Evolutionary conservation across 2,797 vertebrate species (phyloP), one percentile per base, ranked within the genome.

Genomic region (Pseudochaenichthys georgianus): DNA sequence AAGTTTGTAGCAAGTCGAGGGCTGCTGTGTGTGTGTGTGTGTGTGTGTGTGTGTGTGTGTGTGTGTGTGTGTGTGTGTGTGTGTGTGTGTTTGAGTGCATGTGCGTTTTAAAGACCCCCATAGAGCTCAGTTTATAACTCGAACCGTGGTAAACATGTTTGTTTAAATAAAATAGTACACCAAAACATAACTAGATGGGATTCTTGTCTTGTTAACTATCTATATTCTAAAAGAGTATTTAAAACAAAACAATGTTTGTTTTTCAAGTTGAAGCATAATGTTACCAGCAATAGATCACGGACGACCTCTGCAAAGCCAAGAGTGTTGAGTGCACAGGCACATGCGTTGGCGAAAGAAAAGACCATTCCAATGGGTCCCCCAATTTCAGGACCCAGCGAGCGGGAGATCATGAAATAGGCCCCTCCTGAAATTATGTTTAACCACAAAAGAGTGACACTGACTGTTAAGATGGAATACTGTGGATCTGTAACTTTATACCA

Each of bases 231-330:
- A 31, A 5, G 45, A 41, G 4, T 17, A 28, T 31, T 38, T 34
- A 17, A 52, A 54, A 23, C 12, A 12, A 28, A 28, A 17, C 10
- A 13, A 58, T 9, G 0, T 34, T 2, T 0, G 52, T 41, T 19
- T 2, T 13, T 28, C 13, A 9, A 31, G 2, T 9, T 54, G 1
- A 57, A n/a, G 16, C 8, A 13, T 17, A 4, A 23, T n/a, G 62
- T 5, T 60, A 93, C 92, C 73, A 51, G 12, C 23, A 96, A 76
- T 17, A 95, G 80, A 63, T 95, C 92, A 12, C 72, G 34, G 71
- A 96, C 93, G 4, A 92, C 94, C 72, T 96, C 92, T 0, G 93
- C 69, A 77, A 95, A 96, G 34, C 93, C 94, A 59, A 91, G 92
- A 0, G 90, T 93, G 57, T 95, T 91, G 75, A 95, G 92, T 3